Base-by-base conservation (phyloP, 2,797 vertebrate genomes). In the Masticophis lateralis region DNA sequence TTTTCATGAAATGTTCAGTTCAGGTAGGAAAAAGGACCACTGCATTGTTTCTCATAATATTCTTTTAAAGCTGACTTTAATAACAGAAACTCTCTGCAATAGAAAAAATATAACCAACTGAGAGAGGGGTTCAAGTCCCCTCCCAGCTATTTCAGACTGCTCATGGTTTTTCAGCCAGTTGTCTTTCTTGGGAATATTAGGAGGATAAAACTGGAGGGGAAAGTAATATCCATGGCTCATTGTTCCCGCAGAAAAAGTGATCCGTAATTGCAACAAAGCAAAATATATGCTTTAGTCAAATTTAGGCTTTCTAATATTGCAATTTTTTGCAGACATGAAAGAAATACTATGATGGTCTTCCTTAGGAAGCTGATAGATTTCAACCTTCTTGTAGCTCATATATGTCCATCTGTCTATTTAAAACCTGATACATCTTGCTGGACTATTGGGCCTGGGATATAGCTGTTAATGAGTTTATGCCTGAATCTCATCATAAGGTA, bases 1-100 rank as follows among this genome's bases (percentile, higher is more conserved):
- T 93, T 56, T 37, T 57, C 90, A 92, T 94, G 94, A 94, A 25
- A 90, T 14, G 43, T 47, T 86, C 53, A 63, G 22, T 66, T 79
- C 43, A 22, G 27, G 12, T 12, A 55, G 88, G 51, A 83, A 14
- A 3, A 95, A 92, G 87, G 91, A 83, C 86, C 95, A 91, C 89
- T 95, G 91, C 92, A 93, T 0, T 87, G 51, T 87, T 83, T 83
- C 20, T 83, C 20, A 22, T 11, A 83, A 47, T 47, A 25, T 47
- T 83, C 37, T 83, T 83, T 47, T 47, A 83, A 47, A 83, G 20
- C 37, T 47, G 74, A 47, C 10, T 47, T 47, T 47, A 47, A 47
- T 12, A 25, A 47, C 18, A 83, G 74, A 83, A 47, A 47, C 22
- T 47, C 74, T 83, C 74, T 25, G 43, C 37, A 47, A 47, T 25